Percentiles rank a stretch among this genome's conserved stretches.
Conservation (phyloP, 2,888 invertebrate species). For the Ormyrus pomaceus region DNA sequence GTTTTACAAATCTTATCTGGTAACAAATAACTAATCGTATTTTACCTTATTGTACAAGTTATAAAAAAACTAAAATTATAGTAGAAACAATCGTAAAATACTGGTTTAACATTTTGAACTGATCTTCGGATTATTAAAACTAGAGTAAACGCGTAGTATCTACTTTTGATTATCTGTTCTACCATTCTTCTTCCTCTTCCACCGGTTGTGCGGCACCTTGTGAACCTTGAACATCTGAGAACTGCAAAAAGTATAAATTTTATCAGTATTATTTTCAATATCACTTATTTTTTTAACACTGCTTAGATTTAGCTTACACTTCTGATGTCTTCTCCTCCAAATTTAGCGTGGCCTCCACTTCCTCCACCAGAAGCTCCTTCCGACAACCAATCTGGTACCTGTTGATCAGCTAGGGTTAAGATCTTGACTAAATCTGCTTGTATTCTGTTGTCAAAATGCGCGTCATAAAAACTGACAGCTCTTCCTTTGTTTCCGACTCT, state of each 20-base stretch:
- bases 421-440: constrained; percentile 84
- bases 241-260: constrained; percentile 40
- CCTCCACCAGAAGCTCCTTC: constrained; percentile 70
- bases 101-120: no score
- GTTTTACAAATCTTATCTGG: background rate
- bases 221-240: constrained; percentile 23
- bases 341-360: constrained; percentile 76
- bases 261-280: background rate
- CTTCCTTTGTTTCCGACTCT: constrained; percentile 93
- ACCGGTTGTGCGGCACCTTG: constrained; percentile 35
- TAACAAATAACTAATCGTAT: constrained; percentile 3
- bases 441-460: constrained; percentile 78
- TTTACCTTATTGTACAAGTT: background rate
- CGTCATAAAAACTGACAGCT: constrained; percentile 90
- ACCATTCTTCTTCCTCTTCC: constrained; percentile 47
- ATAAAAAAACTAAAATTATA: background rate
- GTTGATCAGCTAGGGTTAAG: constrained; percentile 86
- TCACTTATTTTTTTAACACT: background rate
- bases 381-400: constrained; percentile 82
- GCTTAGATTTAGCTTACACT: constrained; percentile 77
- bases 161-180: background rate
- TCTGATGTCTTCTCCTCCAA: constrained; percentile 85
- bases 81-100: no score
- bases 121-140: no score
- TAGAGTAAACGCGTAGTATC: no score